A percentile compares a stretch with the other conserved stretches of the same genome.
phyloP scores from a whole-genome alignment of 2,888 invertebrate species.

The Schizotus pectinicornis region DNA sequence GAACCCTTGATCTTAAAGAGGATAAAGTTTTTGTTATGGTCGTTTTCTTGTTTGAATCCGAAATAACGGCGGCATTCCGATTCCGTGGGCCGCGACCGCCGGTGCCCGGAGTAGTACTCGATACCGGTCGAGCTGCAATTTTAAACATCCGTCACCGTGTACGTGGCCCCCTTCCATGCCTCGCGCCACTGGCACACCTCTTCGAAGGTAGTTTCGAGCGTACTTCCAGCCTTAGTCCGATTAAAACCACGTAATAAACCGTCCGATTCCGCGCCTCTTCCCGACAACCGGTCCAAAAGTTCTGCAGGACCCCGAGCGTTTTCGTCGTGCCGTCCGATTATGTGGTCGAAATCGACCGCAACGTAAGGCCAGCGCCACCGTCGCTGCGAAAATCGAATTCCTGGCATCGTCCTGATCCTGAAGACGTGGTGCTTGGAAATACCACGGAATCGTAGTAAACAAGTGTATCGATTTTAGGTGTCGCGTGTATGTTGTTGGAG shows the following conservation, averaged over 20 bases:
- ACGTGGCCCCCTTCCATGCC: slow-evolving; percentile 38
- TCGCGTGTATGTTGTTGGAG: slow-evolving; percentile 35
- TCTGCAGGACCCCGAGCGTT: too few relatives aligned
- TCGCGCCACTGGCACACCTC: slow-evolving; percentile 45
- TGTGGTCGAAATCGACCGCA: slow-evolving; percentile 13
- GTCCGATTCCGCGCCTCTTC: slow-evolving; percentile 30
- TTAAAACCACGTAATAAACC: slow-evolving; percentile 41
- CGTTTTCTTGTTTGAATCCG: too few relatives aligned
- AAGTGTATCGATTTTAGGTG: slow-evolving; percentile 44
- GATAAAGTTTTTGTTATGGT: too few relatives aligned
- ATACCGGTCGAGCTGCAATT: slow-evolving; percentile 33
- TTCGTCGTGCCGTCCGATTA: neutral
- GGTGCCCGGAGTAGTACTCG: neutral
- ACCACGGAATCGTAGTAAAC: slow-evolving; percentile 34
- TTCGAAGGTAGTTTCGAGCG: slow-evolving; percentile 44
- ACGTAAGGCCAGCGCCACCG: neutral
- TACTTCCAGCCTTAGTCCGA: slow-evolving; percentile 43
- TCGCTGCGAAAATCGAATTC: slow-evolving; percentile 32
- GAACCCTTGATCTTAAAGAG: too few relatives aligned
- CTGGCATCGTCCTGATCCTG: neutral
- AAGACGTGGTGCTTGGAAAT: slow-evolving; percentile 29
- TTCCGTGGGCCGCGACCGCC: neutral
- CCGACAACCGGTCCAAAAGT: slow-evolving; percentile 1
- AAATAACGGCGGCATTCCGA: neutral
- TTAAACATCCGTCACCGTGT: slow-evolving; percentile 18